Evolutionary conservation across 2,797 vertebrate genomes (phyloP).

Genomic region (Lacerta agilis): DNA sequence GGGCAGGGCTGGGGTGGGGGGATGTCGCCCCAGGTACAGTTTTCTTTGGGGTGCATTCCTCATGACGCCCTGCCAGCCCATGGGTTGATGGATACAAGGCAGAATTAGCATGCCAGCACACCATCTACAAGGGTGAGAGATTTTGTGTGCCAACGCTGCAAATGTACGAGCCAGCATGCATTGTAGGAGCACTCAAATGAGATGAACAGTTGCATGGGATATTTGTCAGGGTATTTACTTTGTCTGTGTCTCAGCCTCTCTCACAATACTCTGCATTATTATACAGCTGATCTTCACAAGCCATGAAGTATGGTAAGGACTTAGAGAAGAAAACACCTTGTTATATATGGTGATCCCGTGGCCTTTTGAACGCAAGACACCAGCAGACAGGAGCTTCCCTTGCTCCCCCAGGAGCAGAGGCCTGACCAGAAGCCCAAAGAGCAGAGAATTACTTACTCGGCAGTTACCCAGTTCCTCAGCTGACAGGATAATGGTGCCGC

Average conservation of each 20-base stretch:
- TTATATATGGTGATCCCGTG: neutral
- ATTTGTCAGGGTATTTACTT: neutral
- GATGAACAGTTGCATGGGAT: neutral
- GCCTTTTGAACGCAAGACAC: neutral
- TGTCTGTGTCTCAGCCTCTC: neutral
- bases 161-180: neutral
- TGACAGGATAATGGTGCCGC: conserved; percentile 89
- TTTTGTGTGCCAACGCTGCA: too few relatives aligned
- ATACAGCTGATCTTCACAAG: too few relatives aligned
- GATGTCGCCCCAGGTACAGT: too few relatives aligned
- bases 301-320: neutral
- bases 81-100: too few relatives aligned
- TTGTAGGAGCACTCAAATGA: neutral
- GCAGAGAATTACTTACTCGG: conserved; percentile 81
- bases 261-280: neutral
- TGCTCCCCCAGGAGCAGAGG: neutral
- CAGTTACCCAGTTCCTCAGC: conserved; percentile 95
- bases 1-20: too few relatives aligned
- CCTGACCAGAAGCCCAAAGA: neutral
- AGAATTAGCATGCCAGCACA: neutral
- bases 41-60: too few relatives aligned
- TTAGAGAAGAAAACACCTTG: neutral
- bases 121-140: too few relatives aligned
- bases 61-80: too few relatives aligned
- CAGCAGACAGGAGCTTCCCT: conserved; percentile 4